phyloP scores from a whole-genome alignment of 2,888 invertebrate genomes.

The Xestia c-nigrum region DNA sequence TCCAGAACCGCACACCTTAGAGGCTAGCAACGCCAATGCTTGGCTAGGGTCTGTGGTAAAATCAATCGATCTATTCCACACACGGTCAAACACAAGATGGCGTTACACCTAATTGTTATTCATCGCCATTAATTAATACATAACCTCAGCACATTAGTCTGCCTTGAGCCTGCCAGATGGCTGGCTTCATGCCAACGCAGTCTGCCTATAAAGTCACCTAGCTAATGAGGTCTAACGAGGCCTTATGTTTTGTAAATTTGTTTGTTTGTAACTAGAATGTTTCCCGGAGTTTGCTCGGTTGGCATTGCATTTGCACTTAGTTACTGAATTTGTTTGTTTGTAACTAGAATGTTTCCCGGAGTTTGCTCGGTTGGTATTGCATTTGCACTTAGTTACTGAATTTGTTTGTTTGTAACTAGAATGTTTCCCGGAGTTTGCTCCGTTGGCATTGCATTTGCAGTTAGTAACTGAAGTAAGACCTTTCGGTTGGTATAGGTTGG shows the following conservation, averaged over 20 bases:
- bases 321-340: constrained; percentile 26
- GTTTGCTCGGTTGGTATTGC: constrained; percentile 14
- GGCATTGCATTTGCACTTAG: too few species aligned
- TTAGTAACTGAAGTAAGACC: neutral
- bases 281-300: constrained; percentile 3
- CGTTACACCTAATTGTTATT: constrained; percentile 45
- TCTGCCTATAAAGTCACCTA: constrained; percentile 31
- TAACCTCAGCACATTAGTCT: constrained; percentile 42
- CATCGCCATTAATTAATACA: constrained; percentile 52
- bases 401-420: constrained; percentile 20
- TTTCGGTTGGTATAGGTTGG: neutral
- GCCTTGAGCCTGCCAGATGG: constrained; percentile 49
- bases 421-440: constrained; percentile 3
- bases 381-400: too few species aligned
- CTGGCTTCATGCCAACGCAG: constrained; percentile 52
- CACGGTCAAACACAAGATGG: constrained; percentile 30
- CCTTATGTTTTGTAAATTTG: constrained; percentile 12
- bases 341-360: constrained; percentile 1
- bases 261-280: constrained; percentile 16
- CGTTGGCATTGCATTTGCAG: constrained; percentile 4
- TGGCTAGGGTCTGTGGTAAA: neutral
- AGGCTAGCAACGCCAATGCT: too few species aligned
- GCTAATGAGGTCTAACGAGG: constrained; percentile 32
- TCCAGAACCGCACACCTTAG: too few species aligned
- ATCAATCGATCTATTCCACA: neutral